Evolutionary conservation across 30 jellyfish, hydroid and myxozoan species (phyloP), one percentile per base, ranked within the genome.

Genomic region (Catostylus mosaicus): DNA sequence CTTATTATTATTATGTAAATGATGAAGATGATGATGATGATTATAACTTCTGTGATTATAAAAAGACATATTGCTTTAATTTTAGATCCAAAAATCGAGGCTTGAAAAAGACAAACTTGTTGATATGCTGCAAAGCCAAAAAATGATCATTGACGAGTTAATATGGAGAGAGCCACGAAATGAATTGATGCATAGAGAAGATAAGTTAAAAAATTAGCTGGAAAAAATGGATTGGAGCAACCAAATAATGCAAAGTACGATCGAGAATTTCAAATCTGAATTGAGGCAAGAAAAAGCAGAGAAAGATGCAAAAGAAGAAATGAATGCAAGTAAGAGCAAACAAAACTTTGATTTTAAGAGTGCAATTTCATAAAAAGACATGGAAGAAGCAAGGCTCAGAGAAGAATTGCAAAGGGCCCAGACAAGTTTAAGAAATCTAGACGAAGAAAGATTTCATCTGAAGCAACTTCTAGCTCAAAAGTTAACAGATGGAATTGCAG

Each of bases 231-330:
- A 59, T 7, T 1, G 5, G 10, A 18, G 16, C 38, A 59, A 59
- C 71, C 20, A 23, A 59, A 59, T 1, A 18, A 59, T 59, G 71
- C n/a, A 22, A 3, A 59, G 1, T 27, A 26, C 20, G 38, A 59
- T 59, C 38, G 71, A 59, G 38, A 59, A 59, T 1, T 37, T 59
- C 40, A 59, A 27, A 23, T 59, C 71, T 23, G 71, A 59, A 18
- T 23, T 23, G 37, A 16, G 12, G 16, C 56, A 43, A 43, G 56
- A 8, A 6, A 16, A 43, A 8, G 16, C 16, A 16, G 56, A 43
- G 56, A n/a, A 59, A n/a, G 20, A 27, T 9, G 71, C 5, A 3
- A 27, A 23, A 26, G 38, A n/a, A 23, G 38, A 24, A 20, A 59
- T 18, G 40, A 23, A 59, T 1, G 37, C 4, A 59, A 9, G 20